phyloP scores from a whole-genome alignment of 2,113 vertebrate genomes.

The Daphoenositta chrysoptera region DNA sequence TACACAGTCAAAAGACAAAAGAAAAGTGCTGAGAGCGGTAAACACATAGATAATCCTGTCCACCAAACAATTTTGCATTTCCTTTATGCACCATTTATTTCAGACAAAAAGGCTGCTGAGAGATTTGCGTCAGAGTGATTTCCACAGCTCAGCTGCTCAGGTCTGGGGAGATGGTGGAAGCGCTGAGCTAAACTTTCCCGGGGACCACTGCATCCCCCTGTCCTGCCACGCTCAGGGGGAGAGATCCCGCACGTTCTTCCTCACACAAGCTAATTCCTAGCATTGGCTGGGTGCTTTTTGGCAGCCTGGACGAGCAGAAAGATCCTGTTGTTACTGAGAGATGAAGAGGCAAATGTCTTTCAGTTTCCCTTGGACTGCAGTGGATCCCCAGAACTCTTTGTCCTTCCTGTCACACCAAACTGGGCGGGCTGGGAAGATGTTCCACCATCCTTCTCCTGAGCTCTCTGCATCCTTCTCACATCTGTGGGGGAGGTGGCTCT shows the following conservation, averaged over 20 bases:
- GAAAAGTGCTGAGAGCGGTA: slow-evolving; percentile 27
- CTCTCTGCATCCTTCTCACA: neutral
- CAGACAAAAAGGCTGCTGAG: slow-evolving; percentile 24
- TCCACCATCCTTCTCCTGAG: neutral
- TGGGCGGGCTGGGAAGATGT: neutral
- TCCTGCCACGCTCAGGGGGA: neutral
- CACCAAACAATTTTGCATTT: slow-evolving; percentile 45
- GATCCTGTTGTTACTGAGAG: neutral
- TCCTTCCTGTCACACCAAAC: neutral
- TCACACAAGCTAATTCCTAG: neutral
- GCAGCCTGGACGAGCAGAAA: neutral
- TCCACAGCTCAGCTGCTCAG: neutral
- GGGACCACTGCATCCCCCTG: neutral
- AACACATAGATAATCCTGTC: slow-evolving; percentile 33
- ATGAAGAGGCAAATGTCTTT: accelerated
- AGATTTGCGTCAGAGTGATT: slow-evolving; percentile 34
- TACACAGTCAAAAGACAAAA: slow-evolving; percentile 2
- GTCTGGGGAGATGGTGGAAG: neutral
- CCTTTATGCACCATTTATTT: slow-evolving; percentile 48
- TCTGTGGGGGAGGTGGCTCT: accelerated
- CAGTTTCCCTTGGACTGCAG: neutral
- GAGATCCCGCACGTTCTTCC: neutral
- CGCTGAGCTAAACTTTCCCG: neutral
- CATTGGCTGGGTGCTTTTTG: neutral
- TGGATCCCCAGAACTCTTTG: no score